Percentiles rank a stretch among this genome's conserved stretches.
Conservation (phyloP, 2,888 invertebrate species). For the Tachina fera region DNA sequence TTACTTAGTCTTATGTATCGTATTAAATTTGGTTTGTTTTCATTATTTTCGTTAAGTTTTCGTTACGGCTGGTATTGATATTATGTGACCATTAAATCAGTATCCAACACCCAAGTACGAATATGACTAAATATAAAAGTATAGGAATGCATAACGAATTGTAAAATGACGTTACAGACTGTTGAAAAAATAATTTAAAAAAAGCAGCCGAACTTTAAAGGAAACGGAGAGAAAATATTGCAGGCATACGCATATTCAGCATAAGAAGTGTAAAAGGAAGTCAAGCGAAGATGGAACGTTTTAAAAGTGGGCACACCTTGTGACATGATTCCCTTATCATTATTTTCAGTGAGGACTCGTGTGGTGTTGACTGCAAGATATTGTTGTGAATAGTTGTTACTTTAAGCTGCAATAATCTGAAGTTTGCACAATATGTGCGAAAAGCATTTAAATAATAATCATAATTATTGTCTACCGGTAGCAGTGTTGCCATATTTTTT, state of each 20-base stretch:
- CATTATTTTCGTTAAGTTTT: constrained; percentile 6
- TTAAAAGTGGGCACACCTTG: constrained; percentile 50
- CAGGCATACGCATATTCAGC: constrained; percentile 4
- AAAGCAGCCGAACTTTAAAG: constrained; percentile 33
- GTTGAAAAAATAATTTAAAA: neutral
- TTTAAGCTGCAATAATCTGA: constrained; percentile 4
- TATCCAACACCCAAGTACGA: constrained; percentile 20
- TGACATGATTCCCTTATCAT: constrained; percentile 46
- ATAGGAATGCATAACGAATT: constrained; percentile 58
- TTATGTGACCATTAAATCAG: constrained; percentile 56
- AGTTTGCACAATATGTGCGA: neutral
- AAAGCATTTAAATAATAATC: constrained; percentile 35
- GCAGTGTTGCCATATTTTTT: too few relatives aligned
- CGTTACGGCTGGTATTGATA: constrained; percentile 39
- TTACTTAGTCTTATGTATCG: neutral
- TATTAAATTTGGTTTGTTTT: constrained; percentile 29
- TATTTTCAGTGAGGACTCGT: constrained; percentile 43
- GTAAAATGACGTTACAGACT: constrained; percentile 32
- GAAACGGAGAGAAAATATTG: constrained; percentile 23
- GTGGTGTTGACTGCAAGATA: constrained; percentile 38
- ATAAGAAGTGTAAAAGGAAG: constrained; percentile 33
- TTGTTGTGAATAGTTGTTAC: constrained; percentile 6
- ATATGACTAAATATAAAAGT: constrained; percentile 46
- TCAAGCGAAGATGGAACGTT: constrained; percentile 26
- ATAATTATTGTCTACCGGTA: neutral